Base-by-base conservation (phyloP, 1,140 invertebrate species). In the Vanessa tameamea region DNA sequence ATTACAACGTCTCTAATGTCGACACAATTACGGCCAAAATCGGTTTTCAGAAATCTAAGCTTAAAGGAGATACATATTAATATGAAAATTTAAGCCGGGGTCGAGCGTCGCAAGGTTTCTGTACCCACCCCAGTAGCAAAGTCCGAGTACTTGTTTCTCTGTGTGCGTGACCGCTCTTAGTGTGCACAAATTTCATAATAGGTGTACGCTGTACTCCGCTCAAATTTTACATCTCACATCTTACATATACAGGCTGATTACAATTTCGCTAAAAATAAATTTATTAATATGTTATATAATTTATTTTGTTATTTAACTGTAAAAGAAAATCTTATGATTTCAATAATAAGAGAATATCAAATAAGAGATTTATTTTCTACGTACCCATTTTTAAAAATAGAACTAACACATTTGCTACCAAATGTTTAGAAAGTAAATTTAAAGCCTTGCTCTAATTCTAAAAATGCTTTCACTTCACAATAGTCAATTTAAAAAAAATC, bases 181-280 rank as follows among this genome's bases (percentile, higher is more conserved):
- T 90, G 86, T 85, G 87, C 79, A 82, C 82, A 83, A 87, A 86
- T 88, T 87, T 91, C 88, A 92, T 92, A 89, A 89, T 90, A 92
- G 86, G 87, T 87, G 87, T 87, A 82, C 85, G 83, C 74, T 82
- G 81, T 85, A 77, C 84, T 87, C 84, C 78, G 82, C 82, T 89
- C 89, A 88, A 91, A 92, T 92, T 92, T 91, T 90, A 92, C 87
- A 90, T 90, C 86, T 89, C 87, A 85, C 87, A 86, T 89, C 86
- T 87, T 80, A 76, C 63, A 20, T 72, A 66, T 89, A 92, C 78
- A 89, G 87, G 80, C 2, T 87, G 89, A 75, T 75, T 43, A 43
- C 26, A 31, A 31, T 31, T 31, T 31, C 2, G 26, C 26, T 6
- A 31, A 31, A 1, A 31, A 31, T 31, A 9, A 43, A 43, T 43